These are phyloP conservation scores for Plecturocebus donacophilus DNA, from an alignment of 2,113 vertebrate genomes.

Conservation along the genomic window DNA sequence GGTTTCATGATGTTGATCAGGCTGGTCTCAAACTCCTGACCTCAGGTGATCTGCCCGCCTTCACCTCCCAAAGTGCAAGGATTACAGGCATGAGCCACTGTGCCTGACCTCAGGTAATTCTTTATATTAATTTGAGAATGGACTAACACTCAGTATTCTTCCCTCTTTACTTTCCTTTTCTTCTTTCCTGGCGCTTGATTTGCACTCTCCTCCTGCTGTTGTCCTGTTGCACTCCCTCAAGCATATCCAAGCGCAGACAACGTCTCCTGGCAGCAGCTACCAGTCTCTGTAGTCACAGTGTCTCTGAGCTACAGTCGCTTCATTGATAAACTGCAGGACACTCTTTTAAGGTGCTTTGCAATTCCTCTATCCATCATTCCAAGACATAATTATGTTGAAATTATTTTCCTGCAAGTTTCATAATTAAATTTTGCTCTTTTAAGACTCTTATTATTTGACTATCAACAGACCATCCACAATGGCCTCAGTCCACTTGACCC, in stretches of 20 bases:
- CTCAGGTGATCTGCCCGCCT: too few species aligned
- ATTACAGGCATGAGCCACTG: too few species aligned
- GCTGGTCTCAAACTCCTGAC: too few species aligned
- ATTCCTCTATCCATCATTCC: not conserved
- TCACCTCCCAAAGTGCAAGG: too few species aligned
- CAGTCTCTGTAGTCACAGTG: not conserved
- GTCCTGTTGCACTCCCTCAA: rapidly evolving
- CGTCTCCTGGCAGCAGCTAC: rapidly evolving
- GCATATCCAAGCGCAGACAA: rapidly evolving
- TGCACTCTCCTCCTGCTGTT: not conserved
- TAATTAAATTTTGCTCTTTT: not conserved
- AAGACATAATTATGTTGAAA: rapidly evolving
- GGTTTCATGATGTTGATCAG: too few species aligned
- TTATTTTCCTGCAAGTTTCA: not conserved
- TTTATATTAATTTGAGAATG: too few species aligned
- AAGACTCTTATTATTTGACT: not conserved
- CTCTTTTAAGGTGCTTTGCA: not conserved
- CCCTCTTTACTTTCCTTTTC: not conserved
- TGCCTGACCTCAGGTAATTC: too few species aligned
- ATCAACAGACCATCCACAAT: not conserved
- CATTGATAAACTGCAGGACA: too few species aligned
- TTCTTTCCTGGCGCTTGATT: not conserved
- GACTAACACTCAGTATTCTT: too few species aligned
- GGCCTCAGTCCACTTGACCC: not conserved
- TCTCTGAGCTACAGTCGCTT: not conserved